Evolutionary conservation across 2,888 invertebrate genomes (phyloP).

Genomic region (Lingula anatina): DNA sequence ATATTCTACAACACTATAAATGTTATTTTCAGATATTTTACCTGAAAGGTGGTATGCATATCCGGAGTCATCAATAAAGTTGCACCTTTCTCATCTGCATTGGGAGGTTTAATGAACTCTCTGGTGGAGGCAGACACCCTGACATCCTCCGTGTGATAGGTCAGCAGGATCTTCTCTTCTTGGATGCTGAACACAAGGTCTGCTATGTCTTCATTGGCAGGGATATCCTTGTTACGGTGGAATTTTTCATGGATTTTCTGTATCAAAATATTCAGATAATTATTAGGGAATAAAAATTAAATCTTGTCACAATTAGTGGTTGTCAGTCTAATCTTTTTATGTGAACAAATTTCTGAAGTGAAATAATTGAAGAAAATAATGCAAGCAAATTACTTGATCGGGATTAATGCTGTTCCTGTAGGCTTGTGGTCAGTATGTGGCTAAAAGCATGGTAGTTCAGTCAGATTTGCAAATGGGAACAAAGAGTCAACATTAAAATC

Average conservation of each 20-base stretch:
- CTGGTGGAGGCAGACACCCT: slow-evolving; percentile 49
- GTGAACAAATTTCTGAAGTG: no score
- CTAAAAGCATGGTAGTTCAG: no score
- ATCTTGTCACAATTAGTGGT: background rate
- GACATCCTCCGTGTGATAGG: slow-evolving; percentile 47
- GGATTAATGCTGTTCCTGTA: no score
- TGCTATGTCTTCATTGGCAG: slow-evolving; percentile 47
- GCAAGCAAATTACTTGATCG: no score
- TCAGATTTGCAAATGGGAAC: no score
- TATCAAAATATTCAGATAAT: slow-evolving; percentile 2
- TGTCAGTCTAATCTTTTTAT: background rate
- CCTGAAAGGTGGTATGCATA: slow-evolving; percentile 49
- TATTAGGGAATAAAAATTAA: background rate
- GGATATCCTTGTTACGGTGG: slow-evolving; percentile 32
- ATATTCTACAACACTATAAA: no score
- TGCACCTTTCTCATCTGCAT: slow-evolving; percentile 50
- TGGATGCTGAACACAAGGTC: slow-evolving; percentile 42
- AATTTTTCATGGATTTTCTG: slow-evolving; percentile 49
- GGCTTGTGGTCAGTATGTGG: no score
- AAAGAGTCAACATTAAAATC: no score
- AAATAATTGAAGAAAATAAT: no score
- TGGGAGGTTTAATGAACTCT: slow-evolving; percentile 47
- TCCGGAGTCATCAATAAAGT: slow-evolving; percentile 40
- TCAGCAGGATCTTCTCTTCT: slow-evolving; percentile 47
- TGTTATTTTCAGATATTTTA: no score